Evolutionary conservation across 2,888 invertebrate genomes (phyloP), one percentile per base, ranked within the genome.

Genomic region (Galeopsomyia nigrocyanea): DNA sequence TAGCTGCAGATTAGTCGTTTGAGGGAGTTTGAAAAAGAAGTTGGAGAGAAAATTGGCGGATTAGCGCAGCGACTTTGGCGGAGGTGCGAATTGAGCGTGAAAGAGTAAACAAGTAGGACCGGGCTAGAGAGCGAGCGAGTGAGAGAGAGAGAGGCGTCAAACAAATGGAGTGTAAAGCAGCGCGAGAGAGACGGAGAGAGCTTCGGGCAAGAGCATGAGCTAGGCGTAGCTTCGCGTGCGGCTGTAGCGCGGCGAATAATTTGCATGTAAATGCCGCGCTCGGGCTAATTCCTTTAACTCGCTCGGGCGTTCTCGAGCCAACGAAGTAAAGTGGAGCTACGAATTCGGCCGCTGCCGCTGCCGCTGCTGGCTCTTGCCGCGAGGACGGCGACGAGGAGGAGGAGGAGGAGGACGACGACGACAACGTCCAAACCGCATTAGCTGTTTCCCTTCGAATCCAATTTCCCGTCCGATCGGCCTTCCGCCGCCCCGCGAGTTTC

Each of bases 371-470:
- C 26, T 26, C 3, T 5, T 26, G 19, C 68, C 53, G 14, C 46
- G 55, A 9, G 17, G 7, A 10, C 62, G 63, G 19, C 68, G 60
- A 21, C 46, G 64, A 21, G 17, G 17, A n/a, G 6, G 50, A 16
- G 2, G 50, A 2, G 3, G 3, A 51, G 17, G 39, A 16, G 55
- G 46, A 55, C 55, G 62, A 26, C 17, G 61, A 14, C 39, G 39
- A 17, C 14, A 31, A n/a, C 22, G 61, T 9, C 55, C 21, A 69
- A 69, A 69, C 69, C 69, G 57, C 69, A 69, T 69, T 69, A 69
- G 69, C 69, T 50, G 69, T 69, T 63, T 69, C 69, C 31, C 63
- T 63, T 63, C 56, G 39, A 69, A 69, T 69, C 63, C 62, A 69
- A 69, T 69, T 69, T 57, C 62, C 69, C 14, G 58, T 3, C 47